A percentile compares a stretch with the other conserved stretches of the same genome.
Evolutionary conservation across 2,797 vertebrate species (phyloP).

Genomic region (Chaetodon trifasciatus): DNA sequence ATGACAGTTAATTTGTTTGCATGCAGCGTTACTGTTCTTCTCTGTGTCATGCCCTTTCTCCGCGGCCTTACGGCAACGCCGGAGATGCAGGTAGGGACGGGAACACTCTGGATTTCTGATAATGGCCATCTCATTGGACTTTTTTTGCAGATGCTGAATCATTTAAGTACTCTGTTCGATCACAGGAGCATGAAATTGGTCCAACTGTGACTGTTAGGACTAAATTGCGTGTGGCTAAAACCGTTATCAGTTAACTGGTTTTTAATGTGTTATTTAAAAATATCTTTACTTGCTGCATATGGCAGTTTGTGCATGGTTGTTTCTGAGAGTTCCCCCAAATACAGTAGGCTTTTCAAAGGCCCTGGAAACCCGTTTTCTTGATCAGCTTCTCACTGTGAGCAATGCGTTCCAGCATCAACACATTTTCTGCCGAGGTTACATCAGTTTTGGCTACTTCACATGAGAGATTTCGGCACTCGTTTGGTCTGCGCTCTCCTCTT

Average conservation of each 20-base stretch:
- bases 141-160: constrained; percentile 71
- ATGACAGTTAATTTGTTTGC: constrained; percentile 67
- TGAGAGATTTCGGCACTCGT: background rate
- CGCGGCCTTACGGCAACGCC: background rate
- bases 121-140: constrained; percentile 54
- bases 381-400: background rate
- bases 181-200: constrained; percentile 80
- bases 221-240: constrained; percentile 76
- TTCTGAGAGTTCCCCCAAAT: background rate
- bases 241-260: constrained; percentile 61
- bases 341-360: background rate
- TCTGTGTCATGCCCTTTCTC: constrained; percentile 18
- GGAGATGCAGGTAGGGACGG: constrained; percentile 26
- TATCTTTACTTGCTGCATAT: constrained; percentile 40
- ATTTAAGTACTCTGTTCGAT: constrained; percentile 75
- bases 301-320: constrained; percentile 24
- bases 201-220: constrained; percentile 73
- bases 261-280: constrained; percentile 74
- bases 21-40: constrained; percentile 14
- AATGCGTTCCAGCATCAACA: background rate
- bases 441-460: background rate
- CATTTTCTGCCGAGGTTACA: background rate
- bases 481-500: background rate
- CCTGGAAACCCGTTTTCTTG: background rate
- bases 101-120: constrained; percentile 39